Percentiles rank a stretch among this genome's conserved stretches.
Evolutionary conservation across 2,113 vertebrate genomes (phyloP).

Genomic region (Lepus europaeus): DNA sequence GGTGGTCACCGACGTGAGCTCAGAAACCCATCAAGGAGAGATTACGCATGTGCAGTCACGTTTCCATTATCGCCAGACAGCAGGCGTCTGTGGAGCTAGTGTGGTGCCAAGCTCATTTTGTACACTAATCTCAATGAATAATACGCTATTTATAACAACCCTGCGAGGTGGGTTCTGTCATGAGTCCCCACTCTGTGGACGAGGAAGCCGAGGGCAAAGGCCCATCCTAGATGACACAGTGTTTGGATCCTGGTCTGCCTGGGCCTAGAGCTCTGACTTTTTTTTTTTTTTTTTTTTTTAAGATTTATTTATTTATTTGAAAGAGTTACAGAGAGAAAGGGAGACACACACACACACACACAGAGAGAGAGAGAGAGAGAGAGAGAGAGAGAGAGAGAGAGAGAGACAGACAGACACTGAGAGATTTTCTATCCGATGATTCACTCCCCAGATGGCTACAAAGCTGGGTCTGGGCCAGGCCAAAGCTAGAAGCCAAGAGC

Average conservation of each 20-base stretch:
- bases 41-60: background rate
- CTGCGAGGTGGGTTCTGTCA: background rate
- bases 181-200: background rate
- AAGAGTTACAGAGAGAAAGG: no score
- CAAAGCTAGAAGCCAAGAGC: no score
- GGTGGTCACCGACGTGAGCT: background rate
- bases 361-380: no score
- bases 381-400: no score
- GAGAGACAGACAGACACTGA: no score
- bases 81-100: conserved; percentile 28
- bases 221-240: background rate
- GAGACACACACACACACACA: no score
- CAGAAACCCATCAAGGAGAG: background rate
- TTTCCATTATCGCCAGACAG: background rate
- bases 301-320: no score
- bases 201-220: conserved; percentile 32
- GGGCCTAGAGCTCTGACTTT: conserved; percentile 7
- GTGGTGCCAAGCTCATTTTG: background rate
- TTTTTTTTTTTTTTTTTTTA: background rate
- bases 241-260: conserved; percentile 30
- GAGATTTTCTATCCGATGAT: no score
- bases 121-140: background rate
- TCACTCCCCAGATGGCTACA: no score
- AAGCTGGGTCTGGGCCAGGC: no score
- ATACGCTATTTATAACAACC: background rate